Base-by-base conservation (phyloP, 2,888 invertebrate genomes). In the Ornithoptera priamus region DNA sequence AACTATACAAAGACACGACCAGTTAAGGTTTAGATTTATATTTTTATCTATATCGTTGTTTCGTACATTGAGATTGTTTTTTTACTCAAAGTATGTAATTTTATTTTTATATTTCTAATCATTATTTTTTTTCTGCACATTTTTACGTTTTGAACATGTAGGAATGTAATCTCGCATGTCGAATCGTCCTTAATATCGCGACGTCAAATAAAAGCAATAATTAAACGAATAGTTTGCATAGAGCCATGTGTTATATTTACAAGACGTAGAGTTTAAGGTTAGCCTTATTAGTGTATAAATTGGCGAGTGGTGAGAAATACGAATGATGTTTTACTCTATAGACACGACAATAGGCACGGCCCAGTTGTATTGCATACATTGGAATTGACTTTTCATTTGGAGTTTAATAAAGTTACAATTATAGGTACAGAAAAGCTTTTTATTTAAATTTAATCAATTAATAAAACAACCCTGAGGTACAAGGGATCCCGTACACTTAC, bases 241-340 rank as follows among this genome's bases (percentile, higher is more conserved):
- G 75, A 73, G 81, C 77, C 83, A 83, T 82, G 82, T 81, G 82
- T 72, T 70, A 72, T 82, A 80, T 77, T 80, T 81, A 81, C 77
- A 81, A 82, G 81, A 76, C 80, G 84, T 90, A 89, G 89, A 83
- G 82, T 87, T 83, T 92, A 91, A 91, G 89, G 88, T 87, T 91
- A 92, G 92, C 92, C 92, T 92, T 92, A 92, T 82, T 92, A 92
- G 92, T 80, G 69, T 90, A 90, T 90, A 89, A 86, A 81, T 85
- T 85, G 84, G 10, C 80, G 81, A 81, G 83, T 82, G 57, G 42
- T 84, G 80, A 77, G 76, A 81, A 80, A 76, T 81, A 83, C 81
- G 82, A 78, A 82, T 83, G 87, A 88, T 88, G 78, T 87, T 89
- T 88, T 87, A 87, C 82, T 88, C 80, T 68, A 84, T 89, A 89